Base-by-base conservation (phyloP, 2,888 invertebrate species). In the Thelaira solivaga region DNA sequence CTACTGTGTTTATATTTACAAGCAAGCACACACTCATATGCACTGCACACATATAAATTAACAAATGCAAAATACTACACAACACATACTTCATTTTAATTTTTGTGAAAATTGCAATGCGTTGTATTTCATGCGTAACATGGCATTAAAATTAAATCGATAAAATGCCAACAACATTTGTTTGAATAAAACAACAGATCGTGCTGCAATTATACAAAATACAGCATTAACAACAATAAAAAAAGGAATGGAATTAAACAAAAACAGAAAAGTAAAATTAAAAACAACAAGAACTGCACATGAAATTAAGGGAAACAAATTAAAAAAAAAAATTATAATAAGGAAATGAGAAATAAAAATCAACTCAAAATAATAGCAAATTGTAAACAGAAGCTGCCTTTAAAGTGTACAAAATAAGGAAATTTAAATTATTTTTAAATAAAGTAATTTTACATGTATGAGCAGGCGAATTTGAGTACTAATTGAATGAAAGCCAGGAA, bases 111-210 rank as follows among this genome's bases (percentile, higher is more conserved):
- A 75, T 68, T 68, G 67, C 61, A 75, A 22, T 61, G 67, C 74
- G 61, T 76, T 76, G 72, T 62, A 72, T 77, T 74, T 74, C 74
- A 78, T 78, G 74, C 78, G 78, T 78, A 78, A 78, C 74, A 71
- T 71, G 64, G 78, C 74, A 78, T 78, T 78, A 78, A 78, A 78
- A 78, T 78, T 78, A 78, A 78, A 78, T 78, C 78, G 78, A 78
- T 78, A 78, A 78, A 78, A 78, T 71, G 69, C 74, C 78, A 74
- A 61, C 77, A 78, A 74, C 74, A 78, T 78, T 74, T 78, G 45
- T 78, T 78, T 74, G 59, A 68, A 69, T 69, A 65, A 74, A 74
- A 78, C 59, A 74, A 71, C 72, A 62, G 61, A 74, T 78, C 78
- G 72, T 64, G 65, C 78, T 74, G 78, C 69, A 74, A 78, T 78